These are phyloP conservation scores for Eupeodes corollae DNA, from an alignment of 1,140 invertebrate genomes.

Conservation along the genomic window DNA sequence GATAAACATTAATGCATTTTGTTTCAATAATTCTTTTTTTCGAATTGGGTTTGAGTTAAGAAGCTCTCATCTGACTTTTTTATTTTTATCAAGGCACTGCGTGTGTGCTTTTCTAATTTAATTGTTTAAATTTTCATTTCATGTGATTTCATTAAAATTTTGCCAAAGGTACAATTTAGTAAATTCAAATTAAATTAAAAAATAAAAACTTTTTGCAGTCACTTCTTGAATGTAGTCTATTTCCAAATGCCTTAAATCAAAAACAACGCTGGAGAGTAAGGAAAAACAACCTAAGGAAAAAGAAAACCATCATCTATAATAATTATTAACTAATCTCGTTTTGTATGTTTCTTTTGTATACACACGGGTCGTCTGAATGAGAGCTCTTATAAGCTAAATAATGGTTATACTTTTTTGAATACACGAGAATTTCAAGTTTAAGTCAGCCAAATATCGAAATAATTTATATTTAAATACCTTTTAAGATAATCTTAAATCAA, in stretches of 20 bases:
- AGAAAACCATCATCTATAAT: neutral
- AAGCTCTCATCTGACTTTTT: neutral
- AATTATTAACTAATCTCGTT: neutral
- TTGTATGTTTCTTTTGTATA: neutral
- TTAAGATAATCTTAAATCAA: too few relatives aligned
- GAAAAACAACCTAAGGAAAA: constrained; percentile 20
- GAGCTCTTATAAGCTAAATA: too few relatives aligned
- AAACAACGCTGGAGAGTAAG: constrained; percentile 87
- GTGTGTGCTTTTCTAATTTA: neutral
- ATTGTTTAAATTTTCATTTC: neutral
- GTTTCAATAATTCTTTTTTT: neutral
- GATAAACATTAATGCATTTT: neutral
- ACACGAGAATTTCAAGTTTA: too few relatives aligned
- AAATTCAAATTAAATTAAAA: constrained; percentile 7
- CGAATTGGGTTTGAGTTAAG: neutral
- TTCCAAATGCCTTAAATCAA: constrained; percentile 68
- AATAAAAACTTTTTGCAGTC: constrained; percentile 57
- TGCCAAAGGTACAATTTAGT: neutral
- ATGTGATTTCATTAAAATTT: neutral
- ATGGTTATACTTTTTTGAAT: too few relatives aligned
- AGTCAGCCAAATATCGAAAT: too few relatives aligned
- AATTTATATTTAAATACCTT: too few relatives aligned
- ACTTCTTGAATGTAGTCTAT: constrained; percentile 78
- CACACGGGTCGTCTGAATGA: too few relatives aligned
- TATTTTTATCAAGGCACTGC: neutral